Evolutionary conservation across 1,140 invertebrate genomes (phyloP).

Genomic region (Propsilocerus akamusi): DNA sequence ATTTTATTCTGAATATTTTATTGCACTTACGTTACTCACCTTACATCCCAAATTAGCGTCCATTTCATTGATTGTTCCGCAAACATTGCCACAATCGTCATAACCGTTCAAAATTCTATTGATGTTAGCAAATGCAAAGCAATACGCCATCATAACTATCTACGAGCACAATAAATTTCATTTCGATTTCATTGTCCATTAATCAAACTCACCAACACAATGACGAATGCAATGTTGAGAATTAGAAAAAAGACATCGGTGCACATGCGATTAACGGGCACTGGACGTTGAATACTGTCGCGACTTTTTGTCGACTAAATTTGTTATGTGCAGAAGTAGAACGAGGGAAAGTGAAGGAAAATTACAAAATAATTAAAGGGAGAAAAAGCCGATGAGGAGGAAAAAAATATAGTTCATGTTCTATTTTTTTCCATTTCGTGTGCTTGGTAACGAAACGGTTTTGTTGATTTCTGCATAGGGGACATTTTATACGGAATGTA

Average conservation of each 20-base stretch:
- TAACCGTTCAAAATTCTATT: slow-evolving; percentile 41
- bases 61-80: slow-evolving; percentile 28
- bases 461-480: no score
- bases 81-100: slow-evolving; percentile 47
- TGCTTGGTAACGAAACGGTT: no score
- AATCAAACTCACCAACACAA: slow-evolving; percentile 31
- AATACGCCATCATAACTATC: slow-evolving; percentile 28
- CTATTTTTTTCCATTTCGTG: no score
- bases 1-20: slow-evolving; percentile 5
- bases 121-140: slow-evolving; percentile 32
- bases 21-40: background rate
- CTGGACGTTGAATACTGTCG: background rate
- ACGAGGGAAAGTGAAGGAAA: no score
- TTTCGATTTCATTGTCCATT: background rate
- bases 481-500: no score
- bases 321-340: no score
- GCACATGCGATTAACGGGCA: slow-evolving; percentile 25
- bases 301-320: background rate
- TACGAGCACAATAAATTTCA: slow-evolving; percentile 16
- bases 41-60: slow-evolving; percentile 13
- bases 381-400: no score
- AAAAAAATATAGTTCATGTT: no score
- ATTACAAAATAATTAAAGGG: no score
- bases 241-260: slow-evolving; percentile 36
- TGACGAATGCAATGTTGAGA: slow-evolving; percentile 28